Evolutionary conservation across 2,113 vertebrate species (phyloP), one percentile per base, ranked within the genome.

Genomic region (Cyanocitta stelleri): DNA sequence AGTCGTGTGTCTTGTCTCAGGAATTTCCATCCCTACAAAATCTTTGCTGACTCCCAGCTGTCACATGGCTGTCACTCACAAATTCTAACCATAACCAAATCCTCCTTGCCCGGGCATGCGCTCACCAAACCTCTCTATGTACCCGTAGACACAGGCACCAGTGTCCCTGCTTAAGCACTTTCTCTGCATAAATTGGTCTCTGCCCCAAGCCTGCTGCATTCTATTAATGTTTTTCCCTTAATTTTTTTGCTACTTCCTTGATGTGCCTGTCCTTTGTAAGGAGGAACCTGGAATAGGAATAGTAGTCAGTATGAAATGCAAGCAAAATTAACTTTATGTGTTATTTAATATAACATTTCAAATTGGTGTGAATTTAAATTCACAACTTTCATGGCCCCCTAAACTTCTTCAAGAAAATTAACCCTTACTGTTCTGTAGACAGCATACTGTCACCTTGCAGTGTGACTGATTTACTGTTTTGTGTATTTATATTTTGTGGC

Each of bases 1-100:
- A 44, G 89, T 52, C 48, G 89, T 72, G 71, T 90, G 89, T 80
- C 92, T 66, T 61, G 80, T 73, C 85, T 94, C 87, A 78, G 85
- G 90, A 76, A 93, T 97, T 96, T 94, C 95, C 87, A 80, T 87
- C 79, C 91, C 84, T 56, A 82, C 67, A 78, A 80, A 91, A 91
- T 83, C 87, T 95, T 91, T 80, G 80, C 96, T 89, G 91, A 92
- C 88, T 89, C 87, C 90, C 94, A 95, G 95, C 94, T 96, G 94
- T 96, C 95, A 97, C 91, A 94, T 95, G 94, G 94, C 95, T 94
- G 89, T 96, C 91, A 97, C 93, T 96, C 93, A 91, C 91, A 89
- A 95, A 92, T 96, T 96, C 87, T 96, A 78, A 81, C 95, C 92
- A 96, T 95, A 95, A 95, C 92, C 95, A 94, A 95, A 91, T 90